Evolutionary conservation across 2,888 invertebrate species (phyloP), one percentile per base, ranked within the genome.

Genomic region (Sarcophaga variegata): DNA sequence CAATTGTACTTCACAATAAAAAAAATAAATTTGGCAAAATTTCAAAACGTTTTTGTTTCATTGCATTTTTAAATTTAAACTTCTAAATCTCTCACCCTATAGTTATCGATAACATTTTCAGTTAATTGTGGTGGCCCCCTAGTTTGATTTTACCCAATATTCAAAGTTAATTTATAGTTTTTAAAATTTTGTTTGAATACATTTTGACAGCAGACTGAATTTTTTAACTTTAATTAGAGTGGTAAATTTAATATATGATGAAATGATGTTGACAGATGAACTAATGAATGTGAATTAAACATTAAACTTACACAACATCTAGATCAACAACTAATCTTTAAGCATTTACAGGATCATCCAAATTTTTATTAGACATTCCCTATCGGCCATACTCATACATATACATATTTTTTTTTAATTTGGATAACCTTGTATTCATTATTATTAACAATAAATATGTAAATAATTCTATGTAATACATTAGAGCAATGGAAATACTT

Each of bases 401-500:
- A 49, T 49, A 4, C 4, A 49, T 49, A 4, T 49, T 22, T 63
- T 64, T 37, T 37, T 37, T 37, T 37, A 37, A 37, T 37, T 70
- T 27, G 63, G 70, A 84, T 84, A 71, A 76, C 27, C 22, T 27
- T 84, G 64, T 37, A 54, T 0, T 59, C n/a, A 64, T 14, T 67
- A n/a, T 62, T 37, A 37, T 70, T 59, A 79, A 83, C 64, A 67
- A 45, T 60, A 67, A 49, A 72, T 60, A 72, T 71, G 59, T 67
- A 49, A 69, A 27, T 60, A 67, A 62, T 67, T 49, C 60, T 66
- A 59, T 74, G 54, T 76, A 63, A 75, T 81, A 76, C 69, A 81
- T 70, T 66, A 69, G 20, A 85, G 75, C 80, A 76, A 81, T 85
- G 80, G 84, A 85, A 84, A 84, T 76, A 64, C 49, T 67, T 79